phyloP scores from a whole-genome alignment of 1,140 invertebrate genomes.

The Tigriopus japonicus region DNA sequence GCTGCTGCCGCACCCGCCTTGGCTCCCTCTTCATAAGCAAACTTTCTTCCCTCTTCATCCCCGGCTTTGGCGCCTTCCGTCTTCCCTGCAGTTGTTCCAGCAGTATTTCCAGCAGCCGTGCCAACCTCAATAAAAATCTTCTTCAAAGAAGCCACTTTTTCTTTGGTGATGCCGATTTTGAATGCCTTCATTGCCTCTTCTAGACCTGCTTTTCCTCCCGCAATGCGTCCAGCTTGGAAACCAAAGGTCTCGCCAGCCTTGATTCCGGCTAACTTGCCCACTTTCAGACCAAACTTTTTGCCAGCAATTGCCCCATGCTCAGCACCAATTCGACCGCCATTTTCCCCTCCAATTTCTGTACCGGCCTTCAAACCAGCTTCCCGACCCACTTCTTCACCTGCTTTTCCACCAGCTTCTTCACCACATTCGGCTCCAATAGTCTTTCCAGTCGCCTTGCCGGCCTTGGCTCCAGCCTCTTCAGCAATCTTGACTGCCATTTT shows the following conservation, averaged over 20 bases:
- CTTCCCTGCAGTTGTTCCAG: not conserved
- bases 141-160: conserved; percentile 13
- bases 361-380: conserved; percentile 13
- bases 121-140: conserved; percentile 11
- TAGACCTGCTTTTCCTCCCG: conserved; percentile 7
- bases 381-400: conserved; percentile 11
- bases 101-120: not conserved
- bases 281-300: conserved; percentile 13
- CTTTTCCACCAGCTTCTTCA: conserved; percentile 11
- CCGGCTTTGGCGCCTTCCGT: not conserved
- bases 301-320: conserved; percentile 11
- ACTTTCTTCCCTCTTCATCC: conserved; percentile 12
- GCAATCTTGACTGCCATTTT: conserved; percentile 11
- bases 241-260: conserved; percentile 3
- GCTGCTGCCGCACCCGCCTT: conserved; percentile 12
- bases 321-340: conserved; percentile 4
- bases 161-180: conserved; percentile 13
- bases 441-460: not conserved
- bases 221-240: not conserved
- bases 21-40: conserved; percentile 10
- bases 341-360: conserved; percentile 5
- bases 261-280: not conserved
- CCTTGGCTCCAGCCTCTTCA: conserved; percentile 11
- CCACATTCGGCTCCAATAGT: conserved; percentile 5
- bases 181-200: conserved; percentile 11